Evolutionary conservation across 2,113 vertebrate species (phyloP).

Genomic region (Phalacrocorax aristotelis): DNA sequence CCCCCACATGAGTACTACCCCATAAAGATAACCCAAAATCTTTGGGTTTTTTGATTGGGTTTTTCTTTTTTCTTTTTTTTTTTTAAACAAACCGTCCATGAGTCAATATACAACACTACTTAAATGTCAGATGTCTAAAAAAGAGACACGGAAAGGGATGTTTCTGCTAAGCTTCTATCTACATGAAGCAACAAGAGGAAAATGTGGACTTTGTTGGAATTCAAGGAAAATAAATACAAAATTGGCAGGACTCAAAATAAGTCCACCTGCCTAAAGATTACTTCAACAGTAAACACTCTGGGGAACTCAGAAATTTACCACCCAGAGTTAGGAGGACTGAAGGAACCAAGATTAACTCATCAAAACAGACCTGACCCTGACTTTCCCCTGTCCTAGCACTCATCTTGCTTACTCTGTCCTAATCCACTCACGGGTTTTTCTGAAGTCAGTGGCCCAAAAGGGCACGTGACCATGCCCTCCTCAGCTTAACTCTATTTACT

Average conservation of each 20-base stretch:
- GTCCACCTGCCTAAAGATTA: constrained; percentile 41
- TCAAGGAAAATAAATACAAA: constrained; percentile 2
- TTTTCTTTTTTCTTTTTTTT: not conserved
- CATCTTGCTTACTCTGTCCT: not conserved
- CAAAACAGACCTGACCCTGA: constrained; percentile 34
- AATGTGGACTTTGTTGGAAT: not conserved
- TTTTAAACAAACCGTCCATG: not conserved
- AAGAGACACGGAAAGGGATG: not conserved
- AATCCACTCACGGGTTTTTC: not conserved
- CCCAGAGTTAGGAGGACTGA: constrained; percentile 15
- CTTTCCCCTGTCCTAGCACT: not conserved
- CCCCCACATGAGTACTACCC: not conserved
- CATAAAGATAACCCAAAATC: not conserved
- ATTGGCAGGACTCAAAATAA: constrained; percentile 33
- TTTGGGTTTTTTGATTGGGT: not conserved
- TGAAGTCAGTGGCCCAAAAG: not conserved
- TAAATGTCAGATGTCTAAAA: not conserved
- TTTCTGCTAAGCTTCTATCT: not conserved
- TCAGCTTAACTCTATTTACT: not conserved
- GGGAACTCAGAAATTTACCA: constrained; percentile 8
- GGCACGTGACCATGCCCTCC: not conserved
- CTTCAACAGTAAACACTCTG: constrained; percentile 11
- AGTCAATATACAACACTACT: not conserved
- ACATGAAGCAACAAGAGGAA: not conserved
- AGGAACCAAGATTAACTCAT: constrained; percentile 5